Conservation (phyloP, 30 jellyfish, hydroid and myxozoan species). For the Chrysaora quinquecirrha region DNA sequence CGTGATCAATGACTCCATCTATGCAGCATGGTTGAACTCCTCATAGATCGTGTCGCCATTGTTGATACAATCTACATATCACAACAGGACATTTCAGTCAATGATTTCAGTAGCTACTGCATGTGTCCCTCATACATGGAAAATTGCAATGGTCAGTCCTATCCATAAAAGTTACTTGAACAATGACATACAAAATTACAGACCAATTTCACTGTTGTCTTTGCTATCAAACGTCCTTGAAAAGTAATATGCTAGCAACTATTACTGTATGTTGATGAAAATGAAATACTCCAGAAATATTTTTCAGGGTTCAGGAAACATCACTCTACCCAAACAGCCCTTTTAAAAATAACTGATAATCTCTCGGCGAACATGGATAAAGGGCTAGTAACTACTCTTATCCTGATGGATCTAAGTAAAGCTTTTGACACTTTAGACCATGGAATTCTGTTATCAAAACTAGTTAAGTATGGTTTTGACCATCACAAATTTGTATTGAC, state of each 20-base stretch:
- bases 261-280: conserved; percentile 25
- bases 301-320: conserved; percentile 37
- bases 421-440: conserved; percentile 50
- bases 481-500: too few species aligned
- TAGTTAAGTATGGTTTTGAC: conserved; percentile 24
- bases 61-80: too few species aligned
- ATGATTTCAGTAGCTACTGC: conserved; percentile 39
- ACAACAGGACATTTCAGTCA: too few species aligned
- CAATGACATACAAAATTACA: conserved; percentile 13
- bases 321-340: conserved; percentile 59
- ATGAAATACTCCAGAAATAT: conserved; percentile 40
- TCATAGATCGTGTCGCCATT: too few species aligned
- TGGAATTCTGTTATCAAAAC: conserved; percentile 43
- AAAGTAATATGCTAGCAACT: conserved; percentile 35
- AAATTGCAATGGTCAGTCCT: conserved; percentile 21
- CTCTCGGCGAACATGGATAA: conserved; percentile 48
- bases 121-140: conserved; percentile 45
- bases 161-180: conserved; percentile 21
- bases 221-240: conserved; percentile 35
- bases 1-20: too few species aligned
- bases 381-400: conserved; percentile 40
- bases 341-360: conserved; percentile 30
- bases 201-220: conserved; percentile 38
- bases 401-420: conserved; percentile 44
- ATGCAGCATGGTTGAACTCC: too few species aligned